Percentiles rank a stretch among this genome's conserved stretches.
Evolutionary conservation across 2,113 vertebrate species (phyloP).

Genomic region (Oreocharis arfaki): DNA sequence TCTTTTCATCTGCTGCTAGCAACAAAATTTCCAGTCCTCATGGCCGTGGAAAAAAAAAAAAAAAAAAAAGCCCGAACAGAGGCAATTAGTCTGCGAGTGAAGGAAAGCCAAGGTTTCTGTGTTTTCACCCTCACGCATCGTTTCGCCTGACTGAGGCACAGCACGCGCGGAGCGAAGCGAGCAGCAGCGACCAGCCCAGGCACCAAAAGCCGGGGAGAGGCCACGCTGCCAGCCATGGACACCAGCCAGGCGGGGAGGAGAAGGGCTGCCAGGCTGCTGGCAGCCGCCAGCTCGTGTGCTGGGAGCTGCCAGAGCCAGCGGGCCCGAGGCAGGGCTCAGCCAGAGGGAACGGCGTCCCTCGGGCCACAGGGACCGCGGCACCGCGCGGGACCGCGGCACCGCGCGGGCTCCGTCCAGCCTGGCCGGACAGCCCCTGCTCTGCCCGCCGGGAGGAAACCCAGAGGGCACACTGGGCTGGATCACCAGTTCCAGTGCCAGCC

Average conservation of each 20-base stretch:
- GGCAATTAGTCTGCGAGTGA: fast-evolving
- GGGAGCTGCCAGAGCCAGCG: background rate
- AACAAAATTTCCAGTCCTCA: background rate
- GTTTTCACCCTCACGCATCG: fast-evolving
- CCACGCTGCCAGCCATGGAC: fast-evolving
- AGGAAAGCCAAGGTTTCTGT: background rate
- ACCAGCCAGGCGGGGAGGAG: background rate
- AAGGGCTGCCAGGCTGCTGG: background rate
- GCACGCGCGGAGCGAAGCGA: background rate
- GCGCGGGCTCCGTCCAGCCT: too few relatives aligned
- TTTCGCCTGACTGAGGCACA: background rate
- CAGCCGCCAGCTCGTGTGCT: fast-evolving
- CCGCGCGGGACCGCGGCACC: fast-evolving
- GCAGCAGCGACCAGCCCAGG: background rate
- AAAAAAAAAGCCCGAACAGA: background rate
- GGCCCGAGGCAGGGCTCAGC: background rate
- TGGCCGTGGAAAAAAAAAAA: fast-evolving
- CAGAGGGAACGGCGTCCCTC: background rate
- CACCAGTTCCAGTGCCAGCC: fast-evolving
- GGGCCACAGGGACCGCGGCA: fast-evolving
- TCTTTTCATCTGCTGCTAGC: background rate
- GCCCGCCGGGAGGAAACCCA: background rate
- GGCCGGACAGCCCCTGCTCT: background rate
- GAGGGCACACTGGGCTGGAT: fast-evolving
- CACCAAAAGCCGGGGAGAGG: background rate